Evolutionary conservation across 1,140 invertebrate species (phyloP), one percentile per base, ranked within the genome.

Genomic region (Pemphigus obesinymphae): DNA sequence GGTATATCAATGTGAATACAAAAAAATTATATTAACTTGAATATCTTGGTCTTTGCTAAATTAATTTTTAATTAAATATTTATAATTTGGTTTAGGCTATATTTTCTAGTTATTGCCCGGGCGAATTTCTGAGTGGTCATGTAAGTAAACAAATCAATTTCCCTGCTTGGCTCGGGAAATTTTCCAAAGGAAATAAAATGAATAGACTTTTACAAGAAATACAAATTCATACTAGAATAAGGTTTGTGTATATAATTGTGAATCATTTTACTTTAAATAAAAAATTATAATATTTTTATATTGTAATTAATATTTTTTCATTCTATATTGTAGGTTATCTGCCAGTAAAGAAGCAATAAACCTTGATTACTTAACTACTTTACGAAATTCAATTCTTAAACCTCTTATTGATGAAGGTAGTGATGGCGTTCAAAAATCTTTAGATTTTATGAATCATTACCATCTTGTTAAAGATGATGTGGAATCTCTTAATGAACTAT

Each of bases 91-190:
- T 66, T 84, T 86, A 94, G 90, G 97, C 96, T 1, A 92, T 97
- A 86, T 97, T 93, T 88, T 92, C 95, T 20, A 96, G 94, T 80
- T 94, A 98, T 29, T 89, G 99, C 63, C 98, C 98, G 1, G 95
- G 97, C 0, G 90, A 93, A 84, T 88, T 91, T 43, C 91, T 99
- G 90, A 90, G 92, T 50, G 97, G 97, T 2, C 89, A 92, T 85
- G 87, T 97, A 29, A 88, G 88, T 3, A 90, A 90, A 0, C 92
- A 94, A 88, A 93, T 97, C 13, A 91, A 94, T 84, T 99, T 99
- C 88, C 97, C 98, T 6, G 87, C 90, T 26, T 99, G 97, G 97
- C 90, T 99, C 43, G 98, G 98, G 0, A 96, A 97, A 87, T 96
- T 97, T 89, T 99, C 97, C 0, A 92, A 90, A 75, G 89, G 90